Conservation (phyloP, 30 jellyfish, hydroid and myxozoan species). For the Aurelia aurita region DNA sequence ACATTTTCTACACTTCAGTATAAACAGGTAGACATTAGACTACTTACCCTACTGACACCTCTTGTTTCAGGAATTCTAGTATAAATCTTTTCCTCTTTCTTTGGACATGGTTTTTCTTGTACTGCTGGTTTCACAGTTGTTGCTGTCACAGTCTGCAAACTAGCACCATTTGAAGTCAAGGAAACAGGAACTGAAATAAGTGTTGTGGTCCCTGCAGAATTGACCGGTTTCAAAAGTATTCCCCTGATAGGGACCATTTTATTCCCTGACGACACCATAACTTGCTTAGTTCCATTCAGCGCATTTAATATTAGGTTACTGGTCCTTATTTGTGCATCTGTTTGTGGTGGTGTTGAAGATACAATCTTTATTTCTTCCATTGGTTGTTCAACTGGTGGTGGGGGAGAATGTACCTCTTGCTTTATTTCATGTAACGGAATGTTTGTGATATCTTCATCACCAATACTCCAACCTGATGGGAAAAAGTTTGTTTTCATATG, state of each 20-base stretch:
- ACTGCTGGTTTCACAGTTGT: conserved; percentile 25
- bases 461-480: conserved; percentile 48
- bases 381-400: neutral
- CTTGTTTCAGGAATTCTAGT: conserved; percentile 34
- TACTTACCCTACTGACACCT: conserved; percentile 81
- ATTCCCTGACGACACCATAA: conserved; percentile 54
- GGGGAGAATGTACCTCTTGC: conserved; percentile 1
- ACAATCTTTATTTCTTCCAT: neutral
- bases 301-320: conserved; percentile 32
- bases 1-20: too few species aligned
- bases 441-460: conserved; percentile 18
- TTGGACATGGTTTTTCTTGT: conserved; percentile 30
- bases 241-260: conserved; percentile 68
- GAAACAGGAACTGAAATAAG: conserved; percentile 74
- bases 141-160: conserved; percentile 13
- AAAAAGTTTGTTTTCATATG: too few species aligned
- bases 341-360: neutral
- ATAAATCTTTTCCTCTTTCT: neutral
- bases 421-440: neutral
- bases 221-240: conserved; percentile 60
- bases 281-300: conserved; percentile 44
- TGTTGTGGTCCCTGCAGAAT: conserved; percentile 63
- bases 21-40: neutral
- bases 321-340: neutral
- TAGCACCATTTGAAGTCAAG: conserved; percentile 30